These are phyloP conservation scores for Ctena decussata DNA, from an alignment of 2,888 invertebrate species.

Conservation along the genomic window DNA sequence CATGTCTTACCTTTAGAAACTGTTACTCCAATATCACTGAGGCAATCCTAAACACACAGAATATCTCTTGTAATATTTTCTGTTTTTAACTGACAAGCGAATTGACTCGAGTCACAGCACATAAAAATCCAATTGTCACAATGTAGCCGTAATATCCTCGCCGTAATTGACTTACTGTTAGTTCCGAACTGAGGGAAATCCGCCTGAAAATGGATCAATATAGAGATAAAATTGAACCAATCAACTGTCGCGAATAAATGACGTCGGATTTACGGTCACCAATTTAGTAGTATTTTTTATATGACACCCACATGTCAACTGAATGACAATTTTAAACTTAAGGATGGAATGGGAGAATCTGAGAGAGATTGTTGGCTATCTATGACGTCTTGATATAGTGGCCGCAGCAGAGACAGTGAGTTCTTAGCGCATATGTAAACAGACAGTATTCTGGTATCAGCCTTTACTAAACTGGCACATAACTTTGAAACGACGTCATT, in stretches of 20 bases:
- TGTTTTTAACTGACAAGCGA: background rate
- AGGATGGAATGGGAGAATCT: background rate
- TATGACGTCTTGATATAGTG: background rate
- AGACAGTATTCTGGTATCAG: too few relatives aligned
- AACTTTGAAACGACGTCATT: too few relatives aligned
- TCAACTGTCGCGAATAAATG: background rate
- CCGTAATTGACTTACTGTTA: constrained; percentile 2
- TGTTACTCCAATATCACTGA: background rate
- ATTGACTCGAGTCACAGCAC: background rate
- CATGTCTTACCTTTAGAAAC: too few relatives aligned
- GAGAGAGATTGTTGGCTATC: background rate
- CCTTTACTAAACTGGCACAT: too few relatives aligned
- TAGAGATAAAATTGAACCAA: background rate
- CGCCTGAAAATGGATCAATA: constrained; percentile 10
- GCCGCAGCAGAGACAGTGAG: too few relatives aligned
- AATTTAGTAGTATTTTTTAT: background rate
- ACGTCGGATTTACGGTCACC: background rate
- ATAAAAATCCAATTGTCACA: constrained; percentile 14
- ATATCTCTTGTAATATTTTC: background rate
- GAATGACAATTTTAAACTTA: background rate
- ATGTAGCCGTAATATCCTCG: background rate
- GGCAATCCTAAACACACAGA: background rate
- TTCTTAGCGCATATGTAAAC: too few relatives aligned
- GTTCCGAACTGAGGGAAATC: background rate
- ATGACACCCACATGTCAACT: background rate